These are phyloP conservation scores for Oreotragus oreotragus DNA, from an alignment of 2,113 vertebrate genomes.

Conservation along the genomic window DNA sequence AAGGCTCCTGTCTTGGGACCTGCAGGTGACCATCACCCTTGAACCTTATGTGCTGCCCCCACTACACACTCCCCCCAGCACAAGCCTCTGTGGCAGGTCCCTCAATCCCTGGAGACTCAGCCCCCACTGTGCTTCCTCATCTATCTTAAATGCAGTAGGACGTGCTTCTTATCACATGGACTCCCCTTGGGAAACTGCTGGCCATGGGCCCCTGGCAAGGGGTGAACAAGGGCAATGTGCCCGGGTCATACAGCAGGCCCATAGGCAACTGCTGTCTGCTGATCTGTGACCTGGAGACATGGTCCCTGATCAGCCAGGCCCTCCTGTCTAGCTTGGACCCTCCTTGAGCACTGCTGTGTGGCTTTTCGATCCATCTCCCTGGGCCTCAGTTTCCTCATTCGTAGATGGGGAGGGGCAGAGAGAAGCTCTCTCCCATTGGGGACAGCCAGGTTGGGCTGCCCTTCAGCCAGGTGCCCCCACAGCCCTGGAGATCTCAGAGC, in stretches of 20 bases:
- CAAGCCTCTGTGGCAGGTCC: neutral
- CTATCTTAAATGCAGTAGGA: neutral
- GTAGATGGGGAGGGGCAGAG: neutral
- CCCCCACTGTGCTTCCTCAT: neutral
- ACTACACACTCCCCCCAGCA: neutral
- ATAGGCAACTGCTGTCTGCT: neutral
- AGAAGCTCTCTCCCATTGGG: neutral
- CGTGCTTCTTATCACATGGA: neutral
- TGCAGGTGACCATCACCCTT: neutral
- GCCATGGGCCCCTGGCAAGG: neutral
- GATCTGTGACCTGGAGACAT: neutral
- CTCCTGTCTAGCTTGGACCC: neutral
- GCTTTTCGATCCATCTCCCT: neutral
- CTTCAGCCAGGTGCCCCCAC: neutral
- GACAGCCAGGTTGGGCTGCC: neutral
- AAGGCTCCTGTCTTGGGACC: neutral
- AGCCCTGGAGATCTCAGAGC: neutral
- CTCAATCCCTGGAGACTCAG: neutral
- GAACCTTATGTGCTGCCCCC: neutral
- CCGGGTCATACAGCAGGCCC: neutral
- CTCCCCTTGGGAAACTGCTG: neutral
- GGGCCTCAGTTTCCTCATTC: neutral
- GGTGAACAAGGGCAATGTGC: rapidly evolving
- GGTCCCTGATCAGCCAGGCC: neutral
- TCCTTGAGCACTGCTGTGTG: neutral